Base-by-base conservation (phyloP, 2,113 vertebrate genomes). In the Chionodraco myersi region DNA sequence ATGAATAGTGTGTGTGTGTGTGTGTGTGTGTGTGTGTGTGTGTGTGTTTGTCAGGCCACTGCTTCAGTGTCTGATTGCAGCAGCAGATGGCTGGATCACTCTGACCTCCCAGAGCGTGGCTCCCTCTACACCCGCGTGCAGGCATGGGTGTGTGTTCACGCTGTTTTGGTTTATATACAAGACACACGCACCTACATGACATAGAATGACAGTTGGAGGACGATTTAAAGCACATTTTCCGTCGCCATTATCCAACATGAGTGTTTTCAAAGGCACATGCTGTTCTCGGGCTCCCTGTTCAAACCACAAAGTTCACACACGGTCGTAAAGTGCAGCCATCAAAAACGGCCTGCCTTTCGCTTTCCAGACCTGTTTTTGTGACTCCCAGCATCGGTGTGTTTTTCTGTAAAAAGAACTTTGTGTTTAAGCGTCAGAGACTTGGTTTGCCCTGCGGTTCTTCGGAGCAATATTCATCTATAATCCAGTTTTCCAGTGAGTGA, bases 51-150 rank as follows among this genome's bases (percentile, higher is more conserved):
- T 57, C 58, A 65, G 75, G 76, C 68, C 80, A 51, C 74, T 13
- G 77, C 80, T 87, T 77, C 69, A 86, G 88, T 85, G 88, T 92
- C 79, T 90, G 91, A 93, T 91, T 90, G 91, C 91, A 85, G 47
- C 79, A 93, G 86, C 94, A 93, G 93, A 94, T 94, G 93, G 91
- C 75, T 88, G 91, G 89, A 92, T 92, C 88, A n/a, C 88, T 61
- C 81, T 91, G 90, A 91, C 92, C 92, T 93, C 91, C 91, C 90
- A 87, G 86, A 82, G 87, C n/a, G 92, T 36, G 23, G 47, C 77
- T 84, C 84, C 83, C 68, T 86, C 80, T 14, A 77, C 78, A 64
- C 69, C 11, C 21, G 26, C 60, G 69, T 70, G 56, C 67, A 72
- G 56, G 47, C 49, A 4, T 12, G 36, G 36, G 48, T 54, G 59